phyloP scores from a whole-genome alignment of 2,888 invertebrate species.

The Thumatha senex region DNA sequence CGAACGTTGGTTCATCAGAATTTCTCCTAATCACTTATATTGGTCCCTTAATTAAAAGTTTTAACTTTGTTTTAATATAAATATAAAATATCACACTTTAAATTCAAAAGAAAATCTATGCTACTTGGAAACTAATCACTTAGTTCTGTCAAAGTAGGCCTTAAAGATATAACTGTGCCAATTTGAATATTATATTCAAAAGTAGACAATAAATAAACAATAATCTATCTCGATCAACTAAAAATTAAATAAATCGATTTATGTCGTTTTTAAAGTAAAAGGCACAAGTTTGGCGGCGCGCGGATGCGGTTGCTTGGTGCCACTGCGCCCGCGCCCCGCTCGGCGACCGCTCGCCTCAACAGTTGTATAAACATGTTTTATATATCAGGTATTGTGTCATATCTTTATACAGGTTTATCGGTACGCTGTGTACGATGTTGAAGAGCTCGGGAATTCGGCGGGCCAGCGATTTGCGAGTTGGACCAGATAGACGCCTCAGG shows the following conservation, averaged over 20 bases:
- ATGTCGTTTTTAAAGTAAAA: constrained; percentile 74
- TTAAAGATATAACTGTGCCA: constrained; percentile 80
- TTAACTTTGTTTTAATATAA: constrained; percentile 81
- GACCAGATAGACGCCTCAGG: constrained; percentile 51
- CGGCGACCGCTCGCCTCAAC: constrained; percentile 41
- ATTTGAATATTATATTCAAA: constrained; percentile 79
- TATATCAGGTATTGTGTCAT: constrained; percentile 56
- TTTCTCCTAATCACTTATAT: constrained; percentile 81
- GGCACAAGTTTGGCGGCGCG: constrained; percentile 66
- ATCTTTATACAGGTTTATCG: constrained; percentile 61
- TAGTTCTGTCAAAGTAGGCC: constrained; percentile 78
- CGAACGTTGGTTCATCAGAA: constrained; percentile 72
- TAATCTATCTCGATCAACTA: constrained; percentile 80
- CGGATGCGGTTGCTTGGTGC: constrained; percentile 44
- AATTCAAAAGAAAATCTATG: constrained; percentile 79
- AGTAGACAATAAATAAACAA: constrained; percentile 82
- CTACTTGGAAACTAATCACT: constrained; percentile 78
- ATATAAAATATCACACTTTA: constrained; percentile 84
- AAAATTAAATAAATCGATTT: constrained; percentile 81
- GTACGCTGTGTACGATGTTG: constrained; percentile 32
- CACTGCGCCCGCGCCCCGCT: constrained; percentile 43
- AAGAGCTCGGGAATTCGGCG: constrained; percentile 66
- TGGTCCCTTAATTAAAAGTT: constrained; percentile 83
- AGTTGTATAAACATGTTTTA: constrained; percentile 54
- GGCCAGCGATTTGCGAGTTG: constrained; percentile 65